phyloP scores from a whole-genome alignment of 2,113 vertebrate genomes.

The Scartelaos histophorus region DNA sequence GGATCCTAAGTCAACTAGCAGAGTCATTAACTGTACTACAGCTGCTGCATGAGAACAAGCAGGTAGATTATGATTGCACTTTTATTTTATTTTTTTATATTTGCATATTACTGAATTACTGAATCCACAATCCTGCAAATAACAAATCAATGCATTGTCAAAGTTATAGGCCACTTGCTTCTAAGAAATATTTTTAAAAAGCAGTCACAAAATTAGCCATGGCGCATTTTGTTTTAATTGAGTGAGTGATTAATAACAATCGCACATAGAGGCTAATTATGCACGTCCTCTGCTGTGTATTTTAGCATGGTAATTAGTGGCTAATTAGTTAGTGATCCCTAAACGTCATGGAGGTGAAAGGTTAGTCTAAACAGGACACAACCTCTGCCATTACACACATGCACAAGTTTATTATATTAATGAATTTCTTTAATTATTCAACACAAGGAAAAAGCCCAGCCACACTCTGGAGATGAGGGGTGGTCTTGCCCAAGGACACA shows the following conservation, averaged over 20 bases:
- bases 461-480: too few species aligned
- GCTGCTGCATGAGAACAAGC: not conserved
- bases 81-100: not conserved
- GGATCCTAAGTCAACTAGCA: conserved; percentile 5
- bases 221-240: not conserved
- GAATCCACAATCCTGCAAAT: not conserved
- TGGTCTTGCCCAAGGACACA: too few species aligned
- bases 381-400: conserved; percentile 32
- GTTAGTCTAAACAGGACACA: conserved; percentile 34
- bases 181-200: not conserved
- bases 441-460: too few species aligned
- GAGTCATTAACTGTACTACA: not conserved
- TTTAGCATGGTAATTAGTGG: conserved; percentile 61
- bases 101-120: too few species aligned
- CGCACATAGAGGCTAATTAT: conserved; percentile 18
- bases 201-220: not conserved
- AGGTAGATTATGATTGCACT: too few species aligned
- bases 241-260: not conserved
- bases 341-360: conserved; percentile 65
- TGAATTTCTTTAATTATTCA: not conserved
- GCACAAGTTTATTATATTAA: not conserved
- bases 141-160: not conserved
- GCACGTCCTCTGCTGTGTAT: conserved; percentile 42
- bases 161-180: not conserved
- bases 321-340: conserved; percentile 74